Conservation (phyloP, 2,888 invertebrate genomes). For the Julus scanicus region DNA sequence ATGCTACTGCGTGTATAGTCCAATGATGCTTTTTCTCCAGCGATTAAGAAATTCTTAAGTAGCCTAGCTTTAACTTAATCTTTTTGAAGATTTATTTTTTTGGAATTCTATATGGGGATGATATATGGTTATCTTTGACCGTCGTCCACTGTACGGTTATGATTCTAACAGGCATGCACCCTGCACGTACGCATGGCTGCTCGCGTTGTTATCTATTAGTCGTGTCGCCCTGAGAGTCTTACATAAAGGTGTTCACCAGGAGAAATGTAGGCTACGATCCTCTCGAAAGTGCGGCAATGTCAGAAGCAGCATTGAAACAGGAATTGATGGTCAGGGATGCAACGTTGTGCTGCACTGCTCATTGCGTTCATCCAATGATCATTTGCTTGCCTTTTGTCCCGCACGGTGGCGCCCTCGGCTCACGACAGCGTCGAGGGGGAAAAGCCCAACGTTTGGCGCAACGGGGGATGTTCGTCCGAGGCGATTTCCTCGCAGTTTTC, state of each 20-base stretch:
- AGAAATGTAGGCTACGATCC: slow-evolving; percentile 37
- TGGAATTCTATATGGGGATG: neutral
- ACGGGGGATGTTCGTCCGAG: slow-evolving; percentile 44
- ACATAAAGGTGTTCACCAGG: neutral
- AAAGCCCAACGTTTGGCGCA: slow-evolving; percentile 51
- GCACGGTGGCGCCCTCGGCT: neutral
- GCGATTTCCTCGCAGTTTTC: neutral
- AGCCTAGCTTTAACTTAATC: too few relatives aligned
- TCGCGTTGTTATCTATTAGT: slow-evolving; percentile 22
- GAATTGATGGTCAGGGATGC: neutral
- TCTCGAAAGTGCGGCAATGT: neutral
- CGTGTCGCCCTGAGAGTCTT: neutral
- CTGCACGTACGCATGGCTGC: slow-evolving; percentile 6
- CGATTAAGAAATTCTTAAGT: too few relatives aligned
- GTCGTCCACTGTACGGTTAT: neutral
- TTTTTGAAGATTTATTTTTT: too few relatives aligned
- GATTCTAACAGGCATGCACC: neutral
- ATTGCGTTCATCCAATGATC: neutral
- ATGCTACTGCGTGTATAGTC: too few relatives aligned
- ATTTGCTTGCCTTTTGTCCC: neutral
- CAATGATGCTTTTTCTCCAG: too few relatives aligned
- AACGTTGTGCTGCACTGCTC: neutral
- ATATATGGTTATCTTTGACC: neutral
- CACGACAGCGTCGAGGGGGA: slow-evolving; percentile 25
- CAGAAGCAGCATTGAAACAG: neutral